Evolutionary conservation across 2,113 vertebrate species (phyloP), one percentile per base, ranked within the genome.

Genomic region (Kryptolebias marmoratus): DNA sequence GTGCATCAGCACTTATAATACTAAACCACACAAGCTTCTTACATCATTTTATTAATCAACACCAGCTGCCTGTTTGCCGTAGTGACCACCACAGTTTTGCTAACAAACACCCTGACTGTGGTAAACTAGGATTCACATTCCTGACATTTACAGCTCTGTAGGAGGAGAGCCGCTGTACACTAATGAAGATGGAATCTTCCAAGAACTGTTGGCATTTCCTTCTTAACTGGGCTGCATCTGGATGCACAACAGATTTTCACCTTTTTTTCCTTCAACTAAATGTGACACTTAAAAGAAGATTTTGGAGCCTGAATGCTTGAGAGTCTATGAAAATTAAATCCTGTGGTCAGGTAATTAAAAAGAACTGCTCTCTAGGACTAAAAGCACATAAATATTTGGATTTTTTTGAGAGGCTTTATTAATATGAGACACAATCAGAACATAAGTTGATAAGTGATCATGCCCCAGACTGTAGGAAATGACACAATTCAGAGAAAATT

Each of bases 101-200:
- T 47, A 53, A 47, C 27, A 13, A 32, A 27, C 64, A 58, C 79
- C 64, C 47, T 60, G 64, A 56, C 64, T 56, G 39, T 36, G 49
- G 55, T 52, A 67, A 80, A 60, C 59, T 80, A 54, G 42, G 55
- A 78, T 70, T 63, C 22, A 65, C 57, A 68, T 86, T 82, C 62
- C 49, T 31, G 49, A 67, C 49, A 44, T 61, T 22, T 74, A 13
- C 15, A 22, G 63, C 66, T 74, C 27, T 45, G 4, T 11, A 53
- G 60, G 52, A 73, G 39, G 36, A 36, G 42, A 64, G 16, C 56
- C 11, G 39, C 39, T 18, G 7, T 48, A 28, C 57, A 45, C 9
- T 62, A 70, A 31, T 54, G 56, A 49, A 58, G 64, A 32, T 56
- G 58, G 50, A 53, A 72, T 59, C 52, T 62, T 7, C 39, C 13